A percentile compares a stretch with the other conserved stretches of the same genome.
Evolutionary conservation across 2,797 vertebrate species (phyloP).

Genomic region (Sebastes flavidus): DNA sequence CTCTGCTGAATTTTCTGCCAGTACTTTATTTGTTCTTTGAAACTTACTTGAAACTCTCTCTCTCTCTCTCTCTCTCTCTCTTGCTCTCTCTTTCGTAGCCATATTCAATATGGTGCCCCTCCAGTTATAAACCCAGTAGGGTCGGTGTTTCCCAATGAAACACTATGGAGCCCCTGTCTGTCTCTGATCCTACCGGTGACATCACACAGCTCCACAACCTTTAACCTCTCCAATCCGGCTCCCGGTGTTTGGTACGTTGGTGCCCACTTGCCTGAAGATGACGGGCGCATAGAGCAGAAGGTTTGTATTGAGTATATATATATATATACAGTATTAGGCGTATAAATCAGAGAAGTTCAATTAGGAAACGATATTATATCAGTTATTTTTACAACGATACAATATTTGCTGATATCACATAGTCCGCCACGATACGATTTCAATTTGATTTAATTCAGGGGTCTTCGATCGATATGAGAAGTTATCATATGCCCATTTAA

Average conservation of each 20-base stretch:
- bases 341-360: no score
- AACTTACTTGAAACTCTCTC: not conserved
- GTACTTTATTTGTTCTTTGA: not conserved
- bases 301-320: slow-evolving; percentile 63
- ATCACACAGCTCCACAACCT: slow-evolving; percentile 81
- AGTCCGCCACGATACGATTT: no score
- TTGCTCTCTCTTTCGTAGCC: slow-evolving; percentile 68
- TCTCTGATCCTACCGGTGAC: slow-evolving; percentile 81
- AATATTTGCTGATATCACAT: no score
- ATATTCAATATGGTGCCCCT: slow-evolving; percentile 90
- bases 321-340: not conserved
- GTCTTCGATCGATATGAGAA: no score
- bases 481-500: no score
- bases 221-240: slow-evolving; percentile 88
- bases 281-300: slow-evolving; percentile 93
- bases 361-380: no score
- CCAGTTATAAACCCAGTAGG: slow-evolving; percentile 90
- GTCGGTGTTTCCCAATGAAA: slow-evolving; percentile 84
- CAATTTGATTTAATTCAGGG: no score
- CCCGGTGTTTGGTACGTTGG: slow-evolving; percentile 92
- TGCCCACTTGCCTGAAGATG: slow-evolving; percentile 90
- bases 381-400: no score
- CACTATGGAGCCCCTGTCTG: slow-evolving; percentile 78
- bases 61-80: not conserved
- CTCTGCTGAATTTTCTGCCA: not conserved